Percentiles rank a stretch among this genome's conserved stretches.
Evolutionary conservation across 2,797 vertebrate genomes (phyloP).

Genomic region (Heterohyrax brucei): DNA sequence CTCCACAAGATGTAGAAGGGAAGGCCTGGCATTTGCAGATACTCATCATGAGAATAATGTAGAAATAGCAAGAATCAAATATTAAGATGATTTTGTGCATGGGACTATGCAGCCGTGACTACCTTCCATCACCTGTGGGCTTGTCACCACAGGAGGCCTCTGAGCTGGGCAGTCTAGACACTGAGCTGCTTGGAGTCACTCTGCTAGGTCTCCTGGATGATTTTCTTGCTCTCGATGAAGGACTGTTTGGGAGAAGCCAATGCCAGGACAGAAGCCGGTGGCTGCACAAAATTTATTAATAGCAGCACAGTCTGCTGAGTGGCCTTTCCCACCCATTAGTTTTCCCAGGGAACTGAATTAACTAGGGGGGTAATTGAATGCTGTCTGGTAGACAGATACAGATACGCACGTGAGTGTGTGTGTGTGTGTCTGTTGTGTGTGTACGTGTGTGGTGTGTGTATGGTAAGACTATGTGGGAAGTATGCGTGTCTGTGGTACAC

Average conservation of each 20-base stretch:
- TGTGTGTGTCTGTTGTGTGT: neutral
- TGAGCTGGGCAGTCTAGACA: neutral
- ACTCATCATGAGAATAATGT: neutral
- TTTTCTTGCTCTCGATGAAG: neutral
- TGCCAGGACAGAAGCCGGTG: slow-evolving; percentile 29
- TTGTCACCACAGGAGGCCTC: neutral
- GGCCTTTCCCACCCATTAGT: slow-evolving; percentile 64
- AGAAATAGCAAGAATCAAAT: slow-evolving; percentile 46
- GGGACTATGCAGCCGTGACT: neutral
- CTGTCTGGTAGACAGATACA: slow-evolving; percentile 6
- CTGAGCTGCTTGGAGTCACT: neutral
- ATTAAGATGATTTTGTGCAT: neutral
- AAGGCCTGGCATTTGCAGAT: neutral
- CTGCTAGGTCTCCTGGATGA: neutral
- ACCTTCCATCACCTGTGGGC: neutral
- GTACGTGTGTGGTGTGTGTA: neutral
- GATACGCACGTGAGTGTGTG: neutral
- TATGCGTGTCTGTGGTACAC: neutral
- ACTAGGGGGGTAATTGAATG: slow-evolving; percentile 66
- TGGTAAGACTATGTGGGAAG: neutral
- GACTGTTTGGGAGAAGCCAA: slow-evolving; percentile 55
- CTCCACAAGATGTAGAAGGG: neutral
- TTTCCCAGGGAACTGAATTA: slow-evolving; percentile 73
- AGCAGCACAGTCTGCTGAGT: slow-evolving; percentile 68
- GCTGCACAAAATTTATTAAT: slow-evolving; percentile 70